Evolutionary conservation across 2,888 invertebrate genomes (phyloP).

Genomic region (Aspidiotus rigidus): DNA sequence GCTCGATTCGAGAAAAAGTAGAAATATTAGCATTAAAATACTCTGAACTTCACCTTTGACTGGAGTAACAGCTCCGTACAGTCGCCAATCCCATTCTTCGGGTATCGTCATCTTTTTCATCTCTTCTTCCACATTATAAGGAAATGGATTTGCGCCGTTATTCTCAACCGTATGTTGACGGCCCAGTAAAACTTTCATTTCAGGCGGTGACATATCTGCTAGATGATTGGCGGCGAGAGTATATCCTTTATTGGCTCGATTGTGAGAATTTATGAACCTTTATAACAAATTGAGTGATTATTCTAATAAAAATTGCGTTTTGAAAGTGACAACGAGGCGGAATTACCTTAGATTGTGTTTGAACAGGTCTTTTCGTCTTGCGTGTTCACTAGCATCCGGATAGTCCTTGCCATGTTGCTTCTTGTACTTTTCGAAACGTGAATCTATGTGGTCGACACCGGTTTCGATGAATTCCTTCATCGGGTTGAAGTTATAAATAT

Average conservation of each 20-base stretch:
- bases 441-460: slow-evolving; percentile 59
- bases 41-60: slow-evolving; percentile 73
- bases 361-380: slow-evolving; percentile 64
- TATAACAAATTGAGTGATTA: slow-evolving; percentile 17
- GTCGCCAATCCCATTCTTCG: slow-evolving; percentile 75
- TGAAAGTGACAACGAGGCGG: slow-evolving; percentile 1
- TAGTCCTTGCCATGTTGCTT: slow-evolving; percentile 63
- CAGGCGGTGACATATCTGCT: slow-evolving; percentile 68
- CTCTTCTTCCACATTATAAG: slow-evolving; percentile 53
- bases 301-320: not conserved
- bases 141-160: slow-evolving; percentile 72
- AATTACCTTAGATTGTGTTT: slow-evolving; percentile 70
- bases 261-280: slow-evolving; percentile 69
- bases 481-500: slow-evolving; percentile 79
- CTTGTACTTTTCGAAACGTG: slow-evolving; percentile 67
- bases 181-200: slow-evolving; percentile 66
- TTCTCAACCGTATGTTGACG: slow-evolving; percentile 51
- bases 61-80: slow-evolving; percentile 85
- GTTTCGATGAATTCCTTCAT: slow-evolving; percentile 80
- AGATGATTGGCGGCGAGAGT: slow-evolving; percentile 75
- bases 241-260: slow-evolving; percentile 65
- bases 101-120: slow-evolving; percentile 52
- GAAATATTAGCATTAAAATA: not conserved
- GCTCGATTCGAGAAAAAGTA: not conserved
- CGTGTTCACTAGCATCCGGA: slow-evolving; percentile 54